Base-by-base conservation (phyloP, 2,888 invertebrate species). In the Epinotia ramella region DNA sequence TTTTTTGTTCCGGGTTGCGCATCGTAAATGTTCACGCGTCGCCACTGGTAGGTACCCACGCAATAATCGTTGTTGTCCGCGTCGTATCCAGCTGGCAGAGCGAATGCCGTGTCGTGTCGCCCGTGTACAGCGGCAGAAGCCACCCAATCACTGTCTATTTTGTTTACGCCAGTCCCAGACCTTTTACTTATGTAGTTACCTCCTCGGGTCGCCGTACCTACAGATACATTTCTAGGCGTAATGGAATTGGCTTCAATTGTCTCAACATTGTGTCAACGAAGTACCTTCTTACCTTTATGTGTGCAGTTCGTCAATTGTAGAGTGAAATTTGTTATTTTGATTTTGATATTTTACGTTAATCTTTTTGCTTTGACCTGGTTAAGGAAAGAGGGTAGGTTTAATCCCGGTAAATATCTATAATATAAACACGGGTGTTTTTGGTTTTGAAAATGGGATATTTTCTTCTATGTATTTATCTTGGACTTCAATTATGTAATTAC, bases 161-260 rank as follows among this genome's bases (percentile, higher is more conserved):
- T 83, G 81, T 84, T 84, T 84, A 81, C 80, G 79, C 79, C 62
- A 59, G 77, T 76, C 77, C 80, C 77, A 79, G 76, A 79, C 76
- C 79, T 80, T 80, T 81, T 80, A 81, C 79, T 81, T 81, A n/a
- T n/a, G n/a, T n/a, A 79, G 81, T 73, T 78, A 80, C 77, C 77
- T 7, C 20, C 28, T 16, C 53, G n/a, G 53, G n/a, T 7, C 53
- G n/a, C n/a, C 13, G 53, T 53, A 53, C 6, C 5, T 18, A 13
- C 18, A 46, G 40, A 28, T 63, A n/a, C n/a, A n/a, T 59, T 44
- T 24, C 13, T 12, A 24, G 24, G 12, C 20, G 46, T 11, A 60
- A 56, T 12, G 12, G 18, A 40, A 20, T 67, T 33, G 6, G 11
- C 49, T 28, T 20, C 28, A 28, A 46, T n/a, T 53, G 16, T 53